These are phyloP conservation scores for Nycticorax nycticorax DNA, from an alignment of 2,113 vertebrate species.

Conservation along the genomic window DNA sequence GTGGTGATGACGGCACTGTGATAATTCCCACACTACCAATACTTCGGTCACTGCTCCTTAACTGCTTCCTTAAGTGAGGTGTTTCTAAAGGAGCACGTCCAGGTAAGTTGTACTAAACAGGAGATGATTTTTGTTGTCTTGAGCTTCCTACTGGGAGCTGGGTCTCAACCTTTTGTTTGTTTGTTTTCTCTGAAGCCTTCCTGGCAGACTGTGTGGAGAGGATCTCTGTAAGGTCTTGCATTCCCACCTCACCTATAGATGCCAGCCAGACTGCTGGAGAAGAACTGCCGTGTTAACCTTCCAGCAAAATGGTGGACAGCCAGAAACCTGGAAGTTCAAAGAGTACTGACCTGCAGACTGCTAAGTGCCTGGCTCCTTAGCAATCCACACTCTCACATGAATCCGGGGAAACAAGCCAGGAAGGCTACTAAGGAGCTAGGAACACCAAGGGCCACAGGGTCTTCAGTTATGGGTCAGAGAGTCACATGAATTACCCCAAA, in stretches of 20 bases:
- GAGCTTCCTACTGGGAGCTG: not conserved
- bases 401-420: not conserved
- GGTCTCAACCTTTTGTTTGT: not conserved
- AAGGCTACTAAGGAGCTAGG: not conserved
- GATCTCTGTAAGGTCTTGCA: not conserved
- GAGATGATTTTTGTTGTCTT: not conserved
- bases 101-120: not conserved
- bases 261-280: not conserved
- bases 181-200: not conserved
- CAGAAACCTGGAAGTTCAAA: not conserved
- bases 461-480: not conserved
- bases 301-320: not conserved
- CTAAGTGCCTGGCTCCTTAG: not conserved
- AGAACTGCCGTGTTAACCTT: not conserved
- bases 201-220: not conserved
- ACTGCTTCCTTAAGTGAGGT: not conserved
- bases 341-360: not conserved
- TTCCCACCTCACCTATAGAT: not conserved
- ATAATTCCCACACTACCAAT: not conserved
- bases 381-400: not conserved
- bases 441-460: not conserved
- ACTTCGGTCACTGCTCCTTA: not conserved
- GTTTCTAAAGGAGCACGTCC: not conserved
- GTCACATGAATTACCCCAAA: not conserved
- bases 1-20: not conserved